Percentiles rank a stretch among this genome's conserved stretches.
These are phyloP conservation scores for Zhuqinia jingwanae DNA, from an alignment of 2,888 invertebrate genomes.

Conservation along the genomic window DNA sequence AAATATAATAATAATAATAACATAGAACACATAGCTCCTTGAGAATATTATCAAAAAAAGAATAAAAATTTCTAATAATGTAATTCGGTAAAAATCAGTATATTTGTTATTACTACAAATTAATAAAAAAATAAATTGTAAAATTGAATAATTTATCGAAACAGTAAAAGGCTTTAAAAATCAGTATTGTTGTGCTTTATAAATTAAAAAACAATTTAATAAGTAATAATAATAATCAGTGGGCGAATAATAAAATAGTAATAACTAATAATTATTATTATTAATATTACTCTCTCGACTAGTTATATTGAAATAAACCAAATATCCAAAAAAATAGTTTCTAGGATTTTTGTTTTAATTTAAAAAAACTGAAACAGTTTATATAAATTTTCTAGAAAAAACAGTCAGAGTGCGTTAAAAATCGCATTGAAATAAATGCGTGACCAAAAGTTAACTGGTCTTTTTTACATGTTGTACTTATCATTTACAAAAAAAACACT, in stretches of 20 bases:
- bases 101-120: background rate
- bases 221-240: background rate
- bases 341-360: background rate
- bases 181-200: constrained; percentile 63
- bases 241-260: too few species aligned
- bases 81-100: background rate
- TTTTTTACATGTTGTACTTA: constrained; percentile 7
- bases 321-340: too few species aligned
- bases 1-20: background rate
- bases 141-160: background rate
- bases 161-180: constrained; percentile 60
- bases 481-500: constrained; percentile 27
- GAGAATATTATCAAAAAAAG: background rate
- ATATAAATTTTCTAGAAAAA: too few species aligned
- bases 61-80: background rate
- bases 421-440: background rate
- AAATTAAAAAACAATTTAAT: background rate
- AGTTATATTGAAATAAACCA: too few species aligned
- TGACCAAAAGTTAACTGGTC: background rate
- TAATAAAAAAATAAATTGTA: background rate
- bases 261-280: too few species aligned
- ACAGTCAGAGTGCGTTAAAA: too few species aligned
- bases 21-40: background rate
- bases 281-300: too few species aligned
- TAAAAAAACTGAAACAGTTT: background rate